A percentile compares a stretch with the other conserved stretches of the same genome.
Evolutionary conservation across 2,888 invertebrate genomes (phyloP).

Genomic region (Tipula lateralis): DNA sequence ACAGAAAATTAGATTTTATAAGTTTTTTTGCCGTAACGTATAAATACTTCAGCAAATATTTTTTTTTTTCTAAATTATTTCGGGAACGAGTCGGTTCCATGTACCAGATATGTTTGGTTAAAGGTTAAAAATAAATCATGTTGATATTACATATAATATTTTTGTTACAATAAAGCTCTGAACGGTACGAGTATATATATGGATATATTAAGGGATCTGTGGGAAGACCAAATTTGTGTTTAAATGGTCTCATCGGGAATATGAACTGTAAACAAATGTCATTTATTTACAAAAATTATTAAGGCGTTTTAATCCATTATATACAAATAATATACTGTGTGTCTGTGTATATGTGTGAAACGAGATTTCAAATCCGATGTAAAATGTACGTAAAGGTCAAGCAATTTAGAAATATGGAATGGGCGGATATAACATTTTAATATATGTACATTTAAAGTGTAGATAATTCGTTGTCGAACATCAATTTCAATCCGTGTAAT

Average conservation of each 20-base stretch:
- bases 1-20: neutral
- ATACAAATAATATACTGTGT: neutral
- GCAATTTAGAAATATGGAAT: neutral
- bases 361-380: neutral
- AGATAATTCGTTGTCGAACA: no score
- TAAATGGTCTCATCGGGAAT: neutral
- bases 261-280: neutral
- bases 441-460: no score
- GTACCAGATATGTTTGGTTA: neutral
- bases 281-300: constrained; percentile 1
- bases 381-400: neutral
- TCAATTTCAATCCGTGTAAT: no score
- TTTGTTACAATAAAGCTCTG: neutral
- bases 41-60: neutral
- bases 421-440: no score
- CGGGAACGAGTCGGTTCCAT: neutral
- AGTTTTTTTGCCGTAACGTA: neutral
- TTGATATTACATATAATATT: neutral
- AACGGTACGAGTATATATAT: no score
- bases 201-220: neutral
- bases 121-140: constrained; percentile 2
- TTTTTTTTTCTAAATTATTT: neutral
- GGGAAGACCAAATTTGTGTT: neutral
- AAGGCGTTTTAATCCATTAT: neutral
- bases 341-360: neutral